A percentile compares a stretch with the other conserved stretches of the same genome.
phyloP scores from a whole-genome alignment of 2,797 vertebrate species.

The Hafferia zeledoni region DNA sequence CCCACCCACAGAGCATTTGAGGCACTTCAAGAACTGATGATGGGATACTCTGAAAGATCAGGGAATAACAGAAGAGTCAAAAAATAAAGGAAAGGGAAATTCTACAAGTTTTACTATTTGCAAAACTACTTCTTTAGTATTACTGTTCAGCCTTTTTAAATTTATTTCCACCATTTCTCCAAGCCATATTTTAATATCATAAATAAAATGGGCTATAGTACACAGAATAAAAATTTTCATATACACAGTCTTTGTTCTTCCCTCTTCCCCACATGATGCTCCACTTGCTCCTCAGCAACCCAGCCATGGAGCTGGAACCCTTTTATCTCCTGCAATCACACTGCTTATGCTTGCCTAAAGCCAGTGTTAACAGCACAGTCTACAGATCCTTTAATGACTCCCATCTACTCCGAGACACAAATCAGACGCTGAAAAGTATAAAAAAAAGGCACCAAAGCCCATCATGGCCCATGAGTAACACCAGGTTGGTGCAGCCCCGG shows the following conservation, averaged over 20 bases:
- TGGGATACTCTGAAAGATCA: not conserved
- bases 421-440: not conserved
- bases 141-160: not conserved
- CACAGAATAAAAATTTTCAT: not conserved
- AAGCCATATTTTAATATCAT: not conserved
- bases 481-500: not conserved
- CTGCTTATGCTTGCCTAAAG: not conserved
- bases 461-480: not conserved
- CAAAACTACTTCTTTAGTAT: not conserved
- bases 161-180: not conserved
- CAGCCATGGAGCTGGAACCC: not conserved
- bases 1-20: not conserved
- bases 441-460: not conserved
- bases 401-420: not conserved
- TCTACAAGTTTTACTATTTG: not conserved
- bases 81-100: not conserved
- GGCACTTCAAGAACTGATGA: not conserved
- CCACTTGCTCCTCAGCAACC: not conserved
- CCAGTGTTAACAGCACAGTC: not conserved
- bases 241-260: not conserved
- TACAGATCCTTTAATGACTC: not conserved
- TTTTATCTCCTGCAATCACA: constrained; percentile 13
- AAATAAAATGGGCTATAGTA: not conserved
- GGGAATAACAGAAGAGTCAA: not conserved
- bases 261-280: not conserved